Evolutionary conservation across 1,140 invertebrate species (phyloP), one percentile per base, ranked within the genome.

Genomic region (Trichomalopsis sarcophagae): DNA sequence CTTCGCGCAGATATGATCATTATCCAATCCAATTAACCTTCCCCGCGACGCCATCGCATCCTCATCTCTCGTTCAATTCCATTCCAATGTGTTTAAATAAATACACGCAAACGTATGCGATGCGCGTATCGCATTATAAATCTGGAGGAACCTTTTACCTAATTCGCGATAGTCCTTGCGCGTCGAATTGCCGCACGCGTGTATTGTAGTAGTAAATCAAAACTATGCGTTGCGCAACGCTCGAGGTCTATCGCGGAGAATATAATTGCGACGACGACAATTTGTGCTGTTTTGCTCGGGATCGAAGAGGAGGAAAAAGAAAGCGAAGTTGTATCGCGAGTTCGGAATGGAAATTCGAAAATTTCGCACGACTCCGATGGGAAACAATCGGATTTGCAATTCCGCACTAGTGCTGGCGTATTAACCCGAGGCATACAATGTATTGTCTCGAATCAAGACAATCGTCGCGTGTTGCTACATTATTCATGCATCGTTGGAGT

Each of bases 21-120:
- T 27, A 27, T 69, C 40, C 21, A 78, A 84, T 79, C 44, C 23
- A 84, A 84, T 79, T 78, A 78, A 79, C 44, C 40, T 78, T 71
- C 50, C 66, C 40, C 21, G 13, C 36, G 11, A 62, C 17, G n/a
- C 55, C 21, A 62, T 62, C 55, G 4, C 14, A 11, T 55, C 50
- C 4, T 55, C 17, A 14, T 14, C 14, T 17, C 55, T 17, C 55
- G 21, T 6, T 21, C 55, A n/a, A 62, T 62, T 62, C 17, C 14
- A 62, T 62, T 62, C 17, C 3, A 0, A 21, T 44, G 10, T n/a
- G 27, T 27, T 27, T 27, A 55, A 69, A 69, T 17, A 33, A 13
- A 71, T n/a, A 30, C 27, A 33, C 23, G 68, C 21, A 10, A 69
- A 23, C 30, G 27, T 69, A 69, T 44, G 40, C 33, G 33, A 36